phyloP scores from a whole-genome alignment of 2,888 invertebrate genomes.

The Drosophila yooni region DNA sequence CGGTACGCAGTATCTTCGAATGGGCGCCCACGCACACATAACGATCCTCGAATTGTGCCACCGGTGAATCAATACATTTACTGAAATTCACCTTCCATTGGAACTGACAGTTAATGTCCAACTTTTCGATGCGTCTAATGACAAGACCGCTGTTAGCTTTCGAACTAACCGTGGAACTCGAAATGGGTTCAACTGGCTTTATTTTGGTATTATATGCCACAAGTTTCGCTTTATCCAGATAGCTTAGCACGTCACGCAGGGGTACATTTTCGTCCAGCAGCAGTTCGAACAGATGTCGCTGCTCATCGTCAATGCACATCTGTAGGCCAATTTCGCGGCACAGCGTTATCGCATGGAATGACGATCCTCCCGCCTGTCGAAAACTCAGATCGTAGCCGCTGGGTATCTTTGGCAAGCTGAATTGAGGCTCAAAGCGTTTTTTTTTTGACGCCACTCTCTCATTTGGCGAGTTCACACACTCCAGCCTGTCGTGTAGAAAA shows the following conservation, averaged over 20 bases:
- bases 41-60: slow-evolving; percentile 85
- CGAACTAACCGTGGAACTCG: neutral
- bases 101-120: slow-evolving; percentile 47
- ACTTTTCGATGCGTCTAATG: slow-evolving; percentile 53
- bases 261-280: slow-evolving; percentile 67
- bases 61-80: slow-evolving; percentile 94
- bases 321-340: slow-evolving; percentile 72
- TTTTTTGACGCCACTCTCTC: slow-evolving; percentile 31
- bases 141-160: slow-evolving; percentile 27
- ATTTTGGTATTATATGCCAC: slow-evolving; percentile 59
- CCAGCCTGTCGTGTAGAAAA: slow-evolving; percentile 85
- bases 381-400: slow-evolving; percentile 52
- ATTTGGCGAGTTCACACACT: slow-evolving; percentile 37
- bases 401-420: neutral
- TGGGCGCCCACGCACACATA: slow-evolving; percentile 89
- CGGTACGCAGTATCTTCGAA: slow-evolving; percentile 89
- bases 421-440: slow-evolving; percentile 34
- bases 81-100: slow-evolving; percentile 79
- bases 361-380: slow-evolving; percentile 79
- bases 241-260: slow-evolving; percentile 57
- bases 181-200: slow-evolving; percentile 45
- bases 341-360: slow-evolving; percentile 81
- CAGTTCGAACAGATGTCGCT: slow-evolving; percentile 72
- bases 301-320: slow-evolving; percentile 64
- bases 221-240: slow-evolving; percentile 59